Evolutionary conservation across 2,888 invertebrate genomes (phyloP).

Genomic region (Papilio elwesi): DNA sequence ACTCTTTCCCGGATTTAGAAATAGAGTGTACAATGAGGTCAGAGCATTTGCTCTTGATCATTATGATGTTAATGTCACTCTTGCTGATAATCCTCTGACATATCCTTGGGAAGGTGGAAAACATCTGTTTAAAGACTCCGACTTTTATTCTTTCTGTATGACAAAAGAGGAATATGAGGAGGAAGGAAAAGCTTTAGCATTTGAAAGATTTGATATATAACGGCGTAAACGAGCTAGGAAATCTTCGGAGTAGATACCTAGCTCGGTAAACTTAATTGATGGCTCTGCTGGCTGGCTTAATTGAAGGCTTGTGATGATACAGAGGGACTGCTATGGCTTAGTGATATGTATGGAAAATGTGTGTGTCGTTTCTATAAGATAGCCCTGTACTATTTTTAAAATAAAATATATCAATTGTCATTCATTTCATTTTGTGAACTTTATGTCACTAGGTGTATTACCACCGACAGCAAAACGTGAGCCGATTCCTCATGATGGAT

Average conservation of each 20-base stretch:
- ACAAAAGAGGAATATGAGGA: slow-evolving; percentile 96
- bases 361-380: too few relatives aligned
- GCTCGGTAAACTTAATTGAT: slow-evolving; percentile 58
- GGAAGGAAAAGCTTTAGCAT: slow-evolving; percentile 87
- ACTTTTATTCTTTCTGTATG: slow-evolving; percentile 88
- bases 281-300: slow-evolving; percentile 28
- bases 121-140: slow-evolving; percentile 88
- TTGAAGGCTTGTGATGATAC: slow-evolving; percentile 9
- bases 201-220: slow-evolving; percentile 83
- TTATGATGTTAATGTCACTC: slow-evolving; percentile 88
- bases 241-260: slow-evolving; percentile 60
- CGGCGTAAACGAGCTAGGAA: slow-evolving; percentile 73
- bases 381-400: too few relatives aligned
- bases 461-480: too few relatives aligned
- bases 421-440: too few relatives aligned
- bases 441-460: too few relatives aligned
- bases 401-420: too few relatives aligned
- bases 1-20: slow-evolving; percentile 92
- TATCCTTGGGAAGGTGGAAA: slow-evolving; percentile 97
- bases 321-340: background rate
- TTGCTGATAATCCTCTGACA: slow-evolving; percentile 87
- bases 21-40: slow-evolving; percentile 87
- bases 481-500: too few relatives aligned
- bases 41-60: slow-evolving; percentile 91
- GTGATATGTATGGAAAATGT: slow-evolving; percentile 1